Conservation (phyloP, 2,888 invertebrate species). For the Nomada fucata region DNA sequence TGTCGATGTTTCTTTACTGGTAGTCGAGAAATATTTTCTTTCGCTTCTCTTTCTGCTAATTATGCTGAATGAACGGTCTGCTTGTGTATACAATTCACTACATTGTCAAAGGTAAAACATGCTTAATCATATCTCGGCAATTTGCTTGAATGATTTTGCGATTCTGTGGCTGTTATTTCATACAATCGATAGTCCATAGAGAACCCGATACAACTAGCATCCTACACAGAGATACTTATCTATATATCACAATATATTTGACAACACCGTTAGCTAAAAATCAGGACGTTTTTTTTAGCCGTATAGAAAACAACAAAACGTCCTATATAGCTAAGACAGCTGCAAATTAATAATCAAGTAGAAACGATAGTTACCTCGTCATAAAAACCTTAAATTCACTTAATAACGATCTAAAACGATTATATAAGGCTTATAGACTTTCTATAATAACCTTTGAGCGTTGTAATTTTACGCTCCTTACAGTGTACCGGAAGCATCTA, state of each 20-base stretch:
- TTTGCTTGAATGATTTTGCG: conserved; percentile 52
- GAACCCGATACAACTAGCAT: conserved; percentile 19
- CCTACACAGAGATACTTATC: conserved; percentile 37
- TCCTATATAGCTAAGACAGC: neutral
- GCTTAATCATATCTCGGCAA: conserved; percentile 53
- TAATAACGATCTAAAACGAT: neutral
- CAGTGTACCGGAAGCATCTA: conserved; percentile 9
- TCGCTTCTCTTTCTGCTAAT: conserved; percentile 1
- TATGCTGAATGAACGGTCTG: neutral
- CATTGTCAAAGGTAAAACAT: conserved; percentile 30
- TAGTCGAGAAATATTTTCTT: neutral
- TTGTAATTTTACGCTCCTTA: conserved; percentile 31
- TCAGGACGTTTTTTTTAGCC: neutral
- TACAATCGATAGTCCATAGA: conserved; percentile 39
- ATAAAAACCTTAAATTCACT: neutral
- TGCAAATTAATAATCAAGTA: conserved; percentile 3
- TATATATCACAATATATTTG: conserved; percentile 17
- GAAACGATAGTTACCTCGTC: neutral
- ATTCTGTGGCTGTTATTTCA: conserved; percentile 46
- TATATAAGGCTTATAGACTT: neutral
- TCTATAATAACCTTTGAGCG: conserved; percentile 20
- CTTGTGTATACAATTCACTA: conserved; percentile 13
- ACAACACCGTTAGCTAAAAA: neutral
- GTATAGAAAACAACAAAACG: conserved; percentile 1
- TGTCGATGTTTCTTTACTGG: neutral